phyloP scores from a whole-genome alignment of 2,113 vertebrate genomes.

The Butastur rufipennis region DNA sequence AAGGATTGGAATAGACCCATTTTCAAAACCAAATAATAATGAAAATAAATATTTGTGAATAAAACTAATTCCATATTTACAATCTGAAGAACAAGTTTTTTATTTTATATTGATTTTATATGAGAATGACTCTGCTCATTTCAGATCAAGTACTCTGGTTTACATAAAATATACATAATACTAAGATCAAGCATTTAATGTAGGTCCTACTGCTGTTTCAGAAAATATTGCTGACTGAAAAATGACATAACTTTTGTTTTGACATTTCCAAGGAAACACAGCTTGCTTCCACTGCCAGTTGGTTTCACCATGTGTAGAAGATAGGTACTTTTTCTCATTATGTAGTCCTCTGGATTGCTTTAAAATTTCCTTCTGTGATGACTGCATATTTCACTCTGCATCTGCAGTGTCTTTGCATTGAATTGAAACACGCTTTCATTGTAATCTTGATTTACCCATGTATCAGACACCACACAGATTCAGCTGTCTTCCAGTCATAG shows the following conservation, averaged over 20 bases:
- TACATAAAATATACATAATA: neutral
- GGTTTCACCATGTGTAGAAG: constrained; percentile 32
- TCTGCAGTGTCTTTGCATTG: neutral
- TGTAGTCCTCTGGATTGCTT: neutral
- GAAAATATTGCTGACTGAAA: constrained; percentile 43
- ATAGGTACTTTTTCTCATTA: constrained; percentile 15
- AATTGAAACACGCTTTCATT: neutral
- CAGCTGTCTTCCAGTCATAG: neutral
- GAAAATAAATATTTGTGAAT: neutral
- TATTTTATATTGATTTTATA: neutral
- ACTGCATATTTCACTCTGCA: neutral
- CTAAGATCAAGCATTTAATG: neutral
- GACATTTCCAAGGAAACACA: constrained; percentile 53
- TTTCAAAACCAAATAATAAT: neutral
- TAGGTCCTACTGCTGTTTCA: neutral
- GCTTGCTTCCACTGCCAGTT: constrained; percentile 9
- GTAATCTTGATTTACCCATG: neutral
- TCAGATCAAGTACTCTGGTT: neutral
- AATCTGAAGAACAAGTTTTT: neutral
- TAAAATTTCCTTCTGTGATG: neutral
- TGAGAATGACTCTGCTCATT: neutral
- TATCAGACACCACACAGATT: neutral
- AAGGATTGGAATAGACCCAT: neutral
- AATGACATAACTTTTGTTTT: constrained; percentile 55
- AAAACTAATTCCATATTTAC: neutral